Percentiles rank a stretch among this genome's conserved stretches.
These are phyloP conservation scores for Drosophila ustulata DNA, from an alignment of 2,888 invertebrate species.

Conservation along the genomic window DNA sequence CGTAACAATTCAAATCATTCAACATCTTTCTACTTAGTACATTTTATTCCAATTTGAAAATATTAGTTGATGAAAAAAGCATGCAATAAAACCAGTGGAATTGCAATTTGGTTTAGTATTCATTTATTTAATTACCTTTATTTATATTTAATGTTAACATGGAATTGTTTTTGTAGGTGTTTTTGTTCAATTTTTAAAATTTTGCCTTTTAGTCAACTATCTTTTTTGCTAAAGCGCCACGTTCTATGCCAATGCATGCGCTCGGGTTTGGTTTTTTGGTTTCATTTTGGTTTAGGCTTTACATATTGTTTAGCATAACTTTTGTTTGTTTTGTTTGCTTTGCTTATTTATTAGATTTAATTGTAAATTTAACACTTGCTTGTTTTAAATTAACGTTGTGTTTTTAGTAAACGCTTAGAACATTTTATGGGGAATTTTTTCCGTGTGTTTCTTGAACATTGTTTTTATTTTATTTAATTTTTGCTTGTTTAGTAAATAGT, in stretches of 20 bases:
- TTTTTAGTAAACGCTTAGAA: conserved; percentile 78
- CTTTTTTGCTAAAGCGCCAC: conserved; percentile 61
- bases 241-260: conserved; percentile 64
- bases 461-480: conserved; percentile 47
- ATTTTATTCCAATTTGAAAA: not conserved
- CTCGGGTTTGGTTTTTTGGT: conserved; percentile 36
- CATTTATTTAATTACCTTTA: conserved; percentile 76
- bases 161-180: conserved; percentile 84
- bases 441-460: conserved; percentile 63
- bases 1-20: conserved; percentile 35
- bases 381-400: conserved; percentile 73
- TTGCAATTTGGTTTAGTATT: conserved; percentile 60
- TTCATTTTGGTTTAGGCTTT: conserved; percentile 50
- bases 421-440: conserved; percentile 64
- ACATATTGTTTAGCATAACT: conserved; percentile 61
- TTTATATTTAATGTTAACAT: conserved; percentile 85
- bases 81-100: not conserved
- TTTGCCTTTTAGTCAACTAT: conserved; percentile 73
- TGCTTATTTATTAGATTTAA: conserved; percentile 73
- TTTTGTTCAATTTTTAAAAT: conserved; percentile 68
- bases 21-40: not conserved
- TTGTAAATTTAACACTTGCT: conserved; percentile 80
- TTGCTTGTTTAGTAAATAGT: conserved; percentile 57
- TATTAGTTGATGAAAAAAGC: not conserved
- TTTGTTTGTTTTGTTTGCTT: conserved; percentile 51